Conservation (phyloP, 30 jellyfish, hydroid and myxozoan species). For the Aurelia sp. region DNA sequence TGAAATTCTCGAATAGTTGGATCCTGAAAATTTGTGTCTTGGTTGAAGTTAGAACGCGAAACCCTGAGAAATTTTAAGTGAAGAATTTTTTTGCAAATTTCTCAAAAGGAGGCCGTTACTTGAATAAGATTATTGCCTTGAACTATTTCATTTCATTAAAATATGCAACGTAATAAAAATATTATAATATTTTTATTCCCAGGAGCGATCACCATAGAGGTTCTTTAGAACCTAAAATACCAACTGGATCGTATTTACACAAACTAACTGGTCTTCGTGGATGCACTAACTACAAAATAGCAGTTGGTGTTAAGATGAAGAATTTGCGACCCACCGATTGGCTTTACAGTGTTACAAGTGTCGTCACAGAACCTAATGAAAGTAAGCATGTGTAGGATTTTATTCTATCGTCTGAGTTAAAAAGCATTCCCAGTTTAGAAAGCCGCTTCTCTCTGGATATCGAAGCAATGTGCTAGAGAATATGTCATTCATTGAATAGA, state of each 20-base stretch:
- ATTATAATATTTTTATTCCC: background rate
- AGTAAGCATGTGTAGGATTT: conserved; percentile 15
- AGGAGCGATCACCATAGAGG: conserved; percentile 15
- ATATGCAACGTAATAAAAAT: no score
- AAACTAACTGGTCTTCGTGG: conserved; percentile 41
- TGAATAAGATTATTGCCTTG: no score
- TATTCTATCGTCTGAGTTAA: background rate
- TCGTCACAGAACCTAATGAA: conserved; percentile 35
- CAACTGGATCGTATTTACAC: background rate
- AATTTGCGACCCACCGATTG: conserved; percentile 23
- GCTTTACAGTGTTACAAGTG: conserved; percentile 44
- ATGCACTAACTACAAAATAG: conserved; percentile 61
- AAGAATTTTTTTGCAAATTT: no score
- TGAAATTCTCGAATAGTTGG: no score
- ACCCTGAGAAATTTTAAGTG: no score
- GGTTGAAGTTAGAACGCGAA: no score
- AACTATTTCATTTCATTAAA: no score
- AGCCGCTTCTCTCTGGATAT: background rate
- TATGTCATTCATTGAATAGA: no score
- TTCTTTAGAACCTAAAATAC: background rate
- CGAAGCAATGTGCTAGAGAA: no score
- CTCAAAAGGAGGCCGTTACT: no score
- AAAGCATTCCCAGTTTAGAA: background rate
- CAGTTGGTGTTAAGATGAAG: conserved; percentile 44
- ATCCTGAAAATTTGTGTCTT: no score